Evolutionary conservation across 2,113 vertebrate genomes (phyloP).

Genomic region (Glareola pratincola): DNA sequence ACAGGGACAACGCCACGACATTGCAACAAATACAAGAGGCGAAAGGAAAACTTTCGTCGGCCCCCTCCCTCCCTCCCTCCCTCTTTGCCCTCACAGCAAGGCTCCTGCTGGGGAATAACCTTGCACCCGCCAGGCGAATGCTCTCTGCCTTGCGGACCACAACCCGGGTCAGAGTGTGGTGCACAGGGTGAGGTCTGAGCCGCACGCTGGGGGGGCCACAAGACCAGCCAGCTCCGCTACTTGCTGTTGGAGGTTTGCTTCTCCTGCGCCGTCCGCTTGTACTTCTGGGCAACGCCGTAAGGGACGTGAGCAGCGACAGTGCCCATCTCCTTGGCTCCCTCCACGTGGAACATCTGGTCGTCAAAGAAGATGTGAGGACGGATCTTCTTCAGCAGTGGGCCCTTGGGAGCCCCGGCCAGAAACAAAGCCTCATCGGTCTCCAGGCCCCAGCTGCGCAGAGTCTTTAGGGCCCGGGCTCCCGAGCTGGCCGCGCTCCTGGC

Average conservation of each 20-base stretch:
- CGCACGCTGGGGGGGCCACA: fast-evolving
- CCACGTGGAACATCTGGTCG: conserved; percentile 95
- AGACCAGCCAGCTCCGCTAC: background rate
- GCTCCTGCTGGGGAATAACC: background rate
- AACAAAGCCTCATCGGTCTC: conserved; percentile 94
- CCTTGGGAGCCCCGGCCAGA: conserved; percentile 91
- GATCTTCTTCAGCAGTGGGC: conserved; percentile 91
- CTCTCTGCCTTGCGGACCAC: background rate
- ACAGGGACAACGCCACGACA: fast-evolving
- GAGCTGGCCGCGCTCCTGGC: conserved; percentile 93
- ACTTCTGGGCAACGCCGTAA: conserved; percentile 84
- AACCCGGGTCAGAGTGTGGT: fast-evolving
- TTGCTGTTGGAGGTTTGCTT: conserved; percentile 41
- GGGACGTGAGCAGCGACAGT: conserved; percentile 91
- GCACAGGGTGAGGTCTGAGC: fast-evolving
- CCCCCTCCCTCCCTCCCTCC: background rate
- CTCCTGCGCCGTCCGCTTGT: background rate
- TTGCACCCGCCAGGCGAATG: fast-evolving
- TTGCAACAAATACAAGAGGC: fast-evolving
- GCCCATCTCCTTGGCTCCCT: conserved; percentile 89
- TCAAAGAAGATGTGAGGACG: conserved; percentile 95
- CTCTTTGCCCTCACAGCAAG: fast-evolving
- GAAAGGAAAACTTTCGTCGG: background rate
- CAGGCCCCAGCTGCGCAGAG: conserved; percentile 91
- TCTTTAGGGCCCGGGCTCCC: conserved; percentile 90